A percentile compares a stretch with the other conserved stretches of the same genome.
These are phyloP conservation scores for Tetrao urogallus DNA, from an alignment of 2,113 vertebrate species.

Conservation along the genomic window DNA sequence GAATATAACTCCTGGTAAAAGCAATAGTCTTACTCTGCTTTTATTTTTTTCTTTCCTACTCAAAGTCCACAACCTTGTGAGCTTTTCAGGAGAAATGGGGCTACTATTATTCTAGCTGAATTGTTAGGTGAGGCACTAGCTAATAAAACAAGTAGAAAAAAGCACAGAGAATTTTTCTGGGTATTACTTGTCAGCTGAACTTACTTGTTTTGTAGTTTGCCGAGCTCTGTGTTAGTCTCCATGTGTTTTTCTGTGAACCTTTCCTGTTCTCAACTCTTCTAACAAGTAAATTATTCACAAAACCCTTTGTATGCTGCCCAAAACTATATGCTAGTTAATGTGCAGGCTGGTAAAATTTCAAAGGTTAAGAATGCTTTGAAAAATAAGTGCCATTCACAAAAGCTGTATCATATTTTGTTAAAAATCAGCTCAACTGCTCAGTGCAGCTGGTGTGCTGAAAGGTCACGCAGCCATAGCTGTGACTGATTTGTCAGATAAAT, in stretches of 20 bases:
- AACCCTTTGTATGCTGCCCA: background rate
- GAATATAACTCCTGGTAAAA: background rate
- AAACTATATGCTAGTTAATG: background rate
- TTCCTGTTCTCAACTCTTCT: background rate
- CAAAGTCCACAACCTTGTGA: background rate
- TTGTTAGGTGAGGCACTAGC: background rate
- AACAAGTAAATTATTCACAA: background rate
- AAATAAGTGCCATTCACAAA: background rate
- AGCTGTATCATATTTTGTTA: background rate
- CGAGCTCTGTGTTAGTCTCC: background rate
- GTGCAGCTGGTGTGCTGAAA: slow-evolving; percentile 11
- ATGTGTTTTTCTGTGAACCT: background rate
- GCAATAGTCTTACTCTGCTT: background rate
- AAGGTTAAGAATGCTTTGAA: background rate
- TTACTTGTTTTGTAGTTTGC: background rate
- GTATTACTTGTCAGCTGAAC: background rate
- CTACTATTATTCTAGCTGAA: background rate
- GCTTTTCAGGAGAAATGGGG: background rate
- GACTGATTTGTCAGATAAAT: background rate
- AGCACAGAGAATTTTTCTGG: background rate
- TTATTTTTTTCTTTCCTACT: background rate
- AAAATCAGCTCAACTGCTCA: background rate
- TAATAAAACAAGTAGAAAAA: background rate
- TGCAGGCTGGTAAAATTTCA: background rate
- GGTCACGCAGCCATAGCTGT: slow-evolving; percentile 26